A percentile compares a stretch with the other conserved stretches of the same genome.
Evolutionary conservation across 1,140 invertebrate genomes (phyloP).

Genomic region (Holcopasites calliopsidis): DNA sequence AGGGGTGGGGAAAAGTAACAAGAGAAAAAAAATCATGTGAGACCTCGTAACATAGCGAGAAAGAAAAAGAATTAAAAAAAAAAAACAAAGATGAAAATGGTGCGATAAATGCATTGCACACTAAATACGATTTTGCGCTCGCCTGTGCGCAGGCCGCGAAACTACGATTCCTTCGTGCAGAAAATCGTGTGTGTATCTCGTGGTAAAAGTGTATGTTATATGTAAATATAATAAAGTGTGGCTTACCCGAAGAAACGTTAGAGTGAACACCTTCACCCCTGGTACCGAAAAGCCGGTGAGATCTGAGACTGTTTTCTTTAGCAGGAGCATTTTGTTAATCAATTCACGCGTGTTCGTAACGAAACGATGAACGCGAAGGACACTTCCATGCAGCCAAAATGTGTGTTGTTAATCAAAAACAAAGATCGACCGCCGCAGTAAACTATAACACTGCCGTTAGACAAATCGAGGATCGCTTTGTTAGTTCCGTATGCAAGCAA

Average conservation of each 20-base stretch:
- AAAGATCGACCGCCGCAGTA: too few species aligned
- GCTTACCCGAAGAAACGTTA: slow-evolving; percentile 72
- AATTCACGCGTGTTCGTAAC: slow-evolving; percentile 53
- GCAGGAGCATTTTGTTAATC: slow-evolving; percentile 73
- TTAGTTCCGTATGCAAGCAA: slow-evolving; percentile 15
- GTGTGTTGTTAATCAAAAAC: background rate
- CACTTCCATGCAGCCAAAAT: slow-evolving; percentile 15
- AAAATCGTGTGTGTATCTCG: slow-evolving; percentile 8
- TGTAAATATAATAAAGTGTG: slow-evolving; percentile 57
- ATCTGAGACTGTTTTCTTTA: slow-evolving; percentile 51
- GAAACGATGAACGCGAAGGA: background rate
- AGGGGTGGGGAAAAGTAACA: background rate
- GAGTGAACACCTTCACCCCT: slow-evolving; percentile 75
- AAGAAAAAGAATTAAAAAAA: slow-evolving; percentile 10
- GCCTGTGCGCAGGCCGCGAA: slow-evolving; percentile 14
- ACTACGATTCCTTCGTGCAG: slow-evolving; percentile 5
- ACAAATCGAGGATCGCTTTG: slow-evolving; percentile 6
- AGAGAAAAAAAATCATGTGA: slow-evolving; percentile 15
- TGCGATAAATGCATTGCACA: slow-evolving; percentile 67
- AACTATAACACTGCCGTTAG: too few species aligned
- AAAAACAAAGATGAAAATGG: slow-evolving; percentile 24
- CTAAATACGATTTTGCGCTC: slow-evolving; percentile 67
- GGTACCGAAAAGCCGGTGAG: slow-evolving; percentile 71
- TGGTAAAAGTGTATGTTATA: background rate
- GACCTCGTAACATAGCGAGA: background rate